These are phyloP conservation scores for Sebastes dallii DNA, from an alignment of 2,797 vertebrate species.

Conservation along the genomic window DNA sequence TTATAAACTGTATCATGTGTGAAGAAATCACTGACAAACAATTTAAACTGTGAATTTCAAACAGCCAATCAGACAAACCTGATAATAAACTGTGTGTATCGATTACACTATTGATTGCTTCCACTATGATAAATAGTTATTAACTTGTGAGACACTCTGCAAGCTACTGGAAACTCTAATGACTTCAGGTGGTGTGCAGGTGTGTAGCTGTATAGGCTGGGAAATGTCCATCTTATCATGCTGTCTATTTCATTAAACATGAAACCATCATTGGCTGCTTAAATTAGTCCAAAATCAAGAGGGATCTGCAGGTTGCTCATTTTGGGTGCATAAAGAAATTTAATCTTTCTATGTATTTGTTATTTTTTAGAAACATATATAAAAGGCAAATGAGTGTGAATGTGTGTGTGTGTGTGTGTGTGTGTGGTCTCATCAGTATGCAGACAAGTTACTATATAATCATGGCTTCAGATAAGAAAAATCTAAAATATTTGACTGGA, in stretches of 20 bases:
- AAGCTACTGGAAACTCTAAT: slow-evolving; percentile 15
- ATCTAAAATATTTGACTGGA: not conserved
- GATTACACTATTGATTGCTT: slow-evolving; percentile 27
- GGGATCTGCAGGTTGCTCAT: not conserved
- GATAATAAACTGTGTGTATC: not conserved
- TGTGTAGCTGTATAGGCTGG: slow-evolving; percentile 26
- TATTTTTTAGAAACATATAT: not conserved
- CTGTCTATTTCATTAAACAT: not conserved
- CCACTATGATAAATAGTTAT: slow-evolving; percentile 34
- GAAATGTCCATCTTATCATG: not conserved
- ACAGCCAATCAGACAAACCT: not conserved
- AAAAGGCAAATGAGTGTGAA: not conserved
- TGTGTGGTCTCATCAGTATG: not conserved
- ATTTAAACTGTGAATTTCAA: not conserved
- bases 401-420: not conserved
- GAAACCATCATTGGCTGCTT: not conserved
- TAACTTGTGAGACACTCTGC: slow-evolving; percentile 17
- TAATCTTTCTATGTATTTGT: not conserved
- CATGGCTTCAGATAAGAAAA: not conserved
- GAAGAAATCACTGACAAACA: not conserved
- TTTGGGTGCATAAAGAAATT: not conserved
- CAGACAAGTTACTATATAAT: not conserved
- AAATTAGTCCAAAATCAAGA: not conserved
- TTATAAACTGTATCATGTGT: too few relatives aligned
- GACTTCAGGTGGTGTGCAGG: slow-evolving; percentile 19